These are phyloP conservation scores for Peromyscus maniculatus DNA, from an alignment of 2,113 vertebrate genomes.

Conservation along the genomic window DNA sequence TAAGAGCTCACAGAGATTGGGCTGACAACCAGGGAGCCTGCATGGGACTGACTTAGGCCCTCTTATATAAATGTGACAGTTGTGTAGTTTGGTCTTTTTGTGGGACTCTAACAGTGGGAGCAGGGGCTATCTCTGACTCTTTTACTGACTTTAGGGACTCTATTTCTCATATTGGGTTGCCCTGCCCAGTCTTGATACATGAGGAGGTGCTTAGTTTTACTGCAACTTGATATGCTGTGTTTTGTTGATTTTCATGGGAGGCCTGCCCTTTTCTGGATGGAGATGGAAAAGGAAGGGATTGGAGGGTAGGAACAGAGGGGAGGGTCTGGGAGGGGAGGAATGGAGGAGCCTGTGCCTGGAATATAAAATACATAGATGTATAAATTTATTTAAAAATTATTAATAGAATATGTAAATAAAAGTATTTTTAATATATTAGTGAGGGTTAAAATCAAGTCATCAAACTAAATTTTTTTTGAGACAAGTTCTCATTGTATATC, in stretches of 20 bases:
- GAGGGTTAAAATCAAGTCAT: not conserved
- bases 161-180: not conserved
- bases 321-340: not conserved
- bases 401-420: not conserved
- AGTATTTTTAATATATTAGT: slow-evolving; percentile 44
- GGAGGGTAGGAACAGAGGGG: not conserved
- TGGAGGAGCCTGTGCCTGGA: not conserved
- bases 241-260: not conserved
- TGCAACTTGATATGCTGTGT: not conserved
- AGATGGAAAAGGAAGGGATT: not conserved
- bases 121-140: not conserved
- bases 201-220: not conserved
- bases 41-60: not conserved
- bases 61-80: not conserved
- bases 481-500: not conserved
- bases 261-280: not conserved
- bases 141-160: not conserved
- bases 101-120: not conserved
- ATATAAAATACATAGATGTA: not conserved
- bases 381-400: slow-evolving; percentile 10
- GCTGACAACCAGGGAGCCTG: not conserved
- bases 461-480: not conserved
- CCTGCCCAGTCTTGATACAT: not conserved
- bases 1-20: not conserved
- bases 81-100: not conserved